Base-by-base conservation (phyloP, 2,797 vertebrate species). In the Takifugu ocellatus region DNA sequence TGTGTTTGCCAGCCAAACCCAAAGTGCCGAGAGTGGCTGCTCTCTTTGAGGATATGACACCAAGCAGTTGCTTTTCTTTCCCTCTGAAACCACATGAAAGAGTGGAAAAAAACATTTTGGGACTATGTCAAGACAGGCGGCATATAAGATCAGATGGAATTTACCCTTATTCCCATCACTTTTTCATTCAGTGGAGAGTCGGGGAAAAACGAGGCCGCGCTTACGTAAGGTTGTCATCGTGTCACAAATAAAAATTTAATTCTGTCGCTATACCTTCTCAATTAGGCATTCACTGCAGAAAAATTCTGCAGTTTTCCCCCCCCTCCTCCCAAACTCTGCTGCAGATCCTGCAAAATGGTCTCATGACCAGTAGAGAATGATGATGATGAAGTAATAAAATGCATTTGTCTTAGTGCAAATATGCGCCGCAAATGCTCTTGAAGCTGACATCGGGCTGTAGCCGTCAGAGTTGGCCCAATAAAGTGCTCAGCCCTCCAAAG, bases 181-280 rank as follows among this genome's bases (percentile, higher is more conserved):
- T 70, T 72, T 75, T 72, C 57, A 59, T 75, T 70, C 62, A 26
- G 52, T 77, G 82, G 74, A 72, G 59, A 61, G 31, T 33, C 31
- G 31, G 10, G 31, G 81, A 72, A 73, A 77, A 88, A 87, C 27
- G 60, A 84, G 82, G 82, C 44, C 82, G 79, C 15, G 60, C 78
- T 89, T 88, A 87, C 84, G 78, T 86, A 86, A 88, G 81, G 75
- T 78, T 75, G 77, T 85, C 72, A 53, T 83, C 71, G 63, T 66
- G 77, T 84, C 76, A 59, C 72, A 46, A 68, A 81, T 88, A 76
- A 86, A 49, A 84, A 69, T 75, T 84, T 76, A 52, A 87, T 83
- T 65, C 24, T 43, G 74, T 71, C 45, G 5, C 79, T 77, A 68
- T 87, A 84, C 76, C 74, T 77, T 72, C 56, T 46, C 44, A 66